These are phyloP conservation scores for Aythya baeri DNA, from an alignment of 2,113 vertebrate genomes.

Conservation along the genomic window DNA sequence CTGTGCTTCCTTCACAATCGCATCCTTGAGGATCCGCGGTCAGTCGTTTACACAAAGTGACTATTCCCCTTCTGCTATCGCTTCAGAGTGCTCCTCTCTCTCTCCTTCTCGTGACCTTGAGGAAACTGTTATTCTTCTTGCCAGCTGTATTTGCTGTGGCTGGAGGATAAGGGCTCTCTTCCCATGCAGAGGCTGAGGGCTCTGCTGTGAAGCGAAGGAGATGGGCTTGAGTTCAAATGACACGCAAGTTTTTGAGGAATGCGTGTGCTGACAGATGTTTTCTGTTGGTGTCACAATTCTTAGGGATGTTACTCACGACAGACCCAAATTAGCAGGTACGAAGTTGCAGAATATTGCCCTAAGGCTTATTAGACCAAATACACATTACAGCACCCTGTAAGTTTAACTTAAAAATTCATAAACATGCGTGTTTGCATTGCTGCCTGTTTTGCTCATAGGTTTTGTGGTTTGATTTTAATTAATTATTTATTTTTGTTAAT, in stretches of 20 bases:
- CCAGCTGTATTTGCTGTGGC: background rate
- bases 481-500: background rate
- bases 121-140: background rate
- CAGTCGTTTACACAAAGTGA: background rate
- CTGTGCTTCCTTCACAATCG: background rate
- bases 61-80: background rate
- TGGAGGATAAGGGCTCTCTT: background rate
- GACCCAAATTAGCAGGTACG: background rate
- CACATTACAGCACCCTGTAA: background rate
- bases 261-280: accelerated
- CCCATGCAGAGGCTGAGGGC: accelerated
- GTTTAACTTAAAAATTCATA: background rate
- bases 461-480: too few relatives aligned
- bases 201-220: background rate
- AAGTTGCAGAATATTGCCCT: background rate
- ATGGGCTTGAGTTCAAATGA: background rate
- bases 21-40: background rate
- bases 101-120: background rate
- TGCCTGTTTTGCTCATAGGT: too few relatives aligned
- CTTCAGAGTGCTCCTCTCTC: background rate
- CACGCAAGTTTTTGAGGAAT: background rate
- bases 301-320: background rate
- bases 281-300: background rate
- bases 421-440: too few relatives aligned
- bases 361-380: background rate